Conservation (phyloP, 2,797 vertebrate species). For the Molossus alvarezi region DNA sequence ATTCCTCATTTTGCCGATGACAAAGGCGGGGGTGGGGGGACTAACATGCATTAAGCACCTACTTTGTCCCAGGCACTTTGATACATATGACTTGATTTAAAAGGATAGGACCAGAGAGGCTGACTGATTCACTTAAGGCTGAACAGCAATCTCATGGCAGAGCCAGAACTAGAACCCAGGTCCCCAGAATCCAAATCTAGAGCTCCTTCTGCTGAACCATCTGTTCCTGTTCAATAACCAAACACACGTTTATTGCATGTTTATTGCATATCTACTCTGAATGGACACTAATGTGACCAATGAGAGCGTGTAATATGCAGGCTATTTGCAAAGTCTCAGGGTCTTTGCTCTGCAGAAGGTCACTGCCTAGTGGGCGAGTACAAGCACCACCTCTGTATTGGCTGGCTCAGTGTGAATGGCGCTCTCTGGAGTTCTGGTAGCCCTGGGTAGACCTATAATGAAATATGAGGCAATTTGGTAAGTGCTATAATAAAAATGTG, state of each 20-base stretch:
- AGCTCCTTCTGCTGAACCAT: not conserved
- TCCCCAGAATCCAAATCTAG: not conserved
- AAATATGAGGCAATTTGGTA: constrained; percentile 4
- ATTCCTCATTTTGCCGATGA: not conserved
- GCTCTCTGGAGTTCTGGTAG: not conserved
- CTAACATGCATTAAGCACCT: not conserved
- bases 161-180: not conserved
- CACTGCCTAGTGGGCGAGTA: not conserved
- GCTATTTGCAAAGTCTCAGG: not conserved
- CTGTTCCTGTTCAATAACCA: not conserved
- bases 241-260: not conserved
- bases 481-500: not conserved
- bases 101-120: constrained; percentile 20
- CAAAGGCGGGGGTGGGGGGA: not conserved
- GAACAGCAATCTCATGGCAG: not conserved
- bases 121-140: constrained; percentile 13
- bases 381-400: not conserved
- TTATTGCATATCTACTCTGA: not conserved
- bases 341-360: not conserved
- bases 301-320: not conserved
- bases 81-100: not conserved
- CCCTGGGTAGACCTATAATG: not conserved
- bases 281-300: not conserved
- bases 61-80: constrained; percentile 7
- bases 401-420: not conserved